phyloP scores from a whole-genome alignment of 2,888 invertebrate genomes.

The Dryadula phaetusa region DNA sequence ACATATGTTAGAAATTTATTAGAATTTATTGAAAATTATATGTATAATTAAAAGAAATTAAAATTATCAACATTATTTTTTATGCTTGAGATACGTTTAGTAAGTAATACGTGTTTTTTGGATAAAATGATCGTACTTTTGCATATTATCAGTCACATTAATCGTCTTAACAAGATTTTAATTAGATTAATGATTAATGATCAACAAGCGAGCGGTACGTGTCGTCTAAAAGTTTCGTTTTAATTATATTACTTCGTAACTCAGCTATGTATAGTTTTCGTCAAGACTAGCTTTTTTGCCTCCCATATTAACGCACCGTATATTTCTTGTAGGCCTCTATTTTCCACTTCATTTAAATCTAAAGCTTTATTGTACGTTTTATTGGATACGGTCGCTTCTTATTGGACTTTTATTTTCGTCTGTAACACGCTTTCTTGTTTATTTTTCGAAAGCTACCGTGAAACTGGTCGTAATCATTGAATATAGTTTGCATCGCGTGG shows the following conservation, averaged over 20 bases:
- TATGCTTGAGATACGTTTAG: too few species aligned
- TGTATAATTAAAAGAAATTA: not conserved
- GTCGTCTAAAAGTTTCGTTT: not conserved
- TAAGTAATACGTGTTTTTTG: too few species aligned
- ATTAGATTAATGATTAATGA: not conserved
- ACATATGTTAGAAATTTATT: conserved; percentile 58
- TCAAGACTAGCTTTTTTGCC: conserved; percentile 35
- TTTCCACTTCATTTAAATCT: conserved; percentile 53
- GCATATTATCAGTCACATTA: not conserved
- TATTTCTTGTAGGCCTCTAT: conserved; percentile 48
- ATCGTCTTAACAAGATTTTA: not conserved
- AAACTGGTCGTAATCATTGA: conserved; percentile 62
- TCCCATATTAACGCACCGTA: conserved; percentile 20
- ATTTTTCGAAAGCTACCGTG: conserved; percentile 62
- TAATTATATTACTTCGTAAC: not conserved
- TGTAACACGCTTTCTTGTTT: conserved; percentile 58
- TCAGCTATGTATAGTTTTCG: not conserved
- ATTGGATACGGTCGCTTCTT: conserved; percentile 53
- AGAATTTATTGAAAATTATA: too few species aligned
- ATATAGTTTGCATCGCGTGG: conserved; percentile 64
- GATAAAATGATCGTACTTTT: not conserved
- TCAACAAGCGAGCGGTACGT: not conserved
- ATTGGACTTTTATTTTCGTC: conserved; percentile 64
- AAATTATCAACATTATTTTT: not conserved
- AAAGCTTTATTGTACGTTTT: conserved; percentile 47